A percentile compares a stretch with the other conserved stretches of the same genome.
phyloP scores from a whole-genome alignment of 2,888 invertebrate species.

The Deilephila porcellus region DNA sequence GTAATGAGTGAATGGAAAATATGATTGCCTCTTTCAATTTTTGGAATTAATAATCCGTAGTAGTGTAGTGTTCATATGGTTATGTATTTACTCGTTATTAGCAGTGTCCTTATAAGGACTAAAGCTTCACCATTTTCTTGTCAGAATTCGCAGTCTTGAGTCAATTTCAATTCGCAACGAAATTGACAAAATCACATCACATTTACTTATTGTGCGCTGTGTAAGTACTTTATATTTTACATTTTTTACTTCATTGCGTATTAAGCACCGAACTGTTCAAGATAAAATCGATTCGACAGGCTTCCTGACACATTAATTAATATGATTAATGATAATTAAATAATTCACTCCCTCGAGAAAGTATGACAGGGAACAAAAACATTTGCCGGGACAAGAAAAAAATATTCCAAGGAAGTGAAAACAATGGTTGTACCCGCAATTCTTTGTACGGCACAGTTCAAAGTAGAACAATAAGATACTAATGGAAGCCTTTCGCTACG shows the following conservation, averaged over 20 bases:
- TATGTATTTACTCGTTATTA: too few relatives aligned
- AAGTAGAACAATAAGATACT: slow-evolving; percentile 30
- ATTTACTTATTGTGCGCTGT: too few relatives aligned
- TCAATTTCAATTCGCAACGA: too few relatives aligned
- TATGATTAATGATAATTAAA: neutral
- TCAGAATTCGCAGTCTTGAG: too few relatives aligned
- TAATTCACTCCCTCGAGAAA: neutral
- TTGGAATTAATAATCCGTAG: neutral
- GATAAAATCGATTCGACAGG: neutral
- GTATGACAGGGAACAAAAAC: slow-evolving; percentile 7
- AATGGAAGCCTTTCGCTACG: slow-evolving; percentile 29
- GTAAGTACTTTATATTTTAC: too few relatives aligned
- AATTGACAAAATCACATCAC: too few relatives aligned
- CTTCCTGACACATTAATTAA: neutral
- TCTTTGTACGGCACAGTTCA: slow-evolving; percentile 28
- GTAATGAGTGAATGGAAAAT: neutral
- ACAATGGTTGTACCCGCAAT: slow-evolving; percentile 25
- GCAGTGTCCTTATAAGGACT: too few relatives aligned
- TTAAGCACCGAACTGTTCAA: too few relatives aligned
- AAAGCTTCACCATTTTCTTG: too few relatives aligned
- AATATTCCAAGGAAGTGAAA: slow-evolving; percentile 29
- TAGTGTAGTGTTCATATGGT: too few relatives aligned
- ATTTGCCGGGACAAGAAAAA: slow-evolving; percentile 17
- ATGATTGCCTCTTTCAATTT: neutral
- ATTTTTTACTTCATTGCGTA: too few relatives aligned